Conservation (phyloP, 2,797 vertebrate genomes). For the Falco peregrinus region DNA sequence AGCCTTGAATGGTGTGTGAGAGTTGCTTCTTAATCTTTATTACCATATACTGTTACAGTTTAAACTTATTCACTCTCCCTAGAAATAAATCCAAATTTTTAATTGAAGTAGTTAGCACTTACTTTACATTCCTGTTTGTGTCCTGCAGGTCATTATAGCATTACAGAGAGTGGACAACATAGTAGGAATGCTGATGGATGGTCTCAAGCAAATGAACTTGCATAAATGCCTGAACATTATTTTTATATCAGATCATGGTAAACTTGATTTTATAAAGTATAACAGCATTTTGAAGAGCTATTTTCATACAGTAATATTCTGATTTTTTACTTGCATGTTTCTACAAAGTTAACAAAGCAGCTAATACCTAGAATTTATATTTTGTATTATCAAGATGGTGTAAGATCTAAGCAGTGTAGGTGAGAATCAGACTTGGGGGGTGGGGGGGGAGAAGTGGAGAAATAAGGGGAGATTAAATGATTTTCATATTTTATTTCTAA, state of each 20-base stretch:
- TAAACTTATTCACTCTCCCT: background rate
- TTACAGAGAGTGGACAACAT: constrained; percentile 85
- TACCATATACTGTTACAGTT: background rate
- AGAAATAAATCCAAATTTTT: background rate
- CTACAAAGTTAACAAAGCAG: background rate
- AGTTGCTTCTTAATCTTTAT: background rate
- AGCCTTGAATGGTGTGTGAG: background rate
- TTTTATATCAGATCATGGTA: constrained; percentile 95
- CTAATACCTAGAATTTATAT: background rate
- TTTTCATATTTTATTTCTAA: background rate
- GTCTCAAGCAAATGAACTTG: constrained; percentile 84
- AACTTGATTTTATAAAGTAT: constrained; percentile 21
- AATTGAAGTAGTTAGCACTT: background rate
- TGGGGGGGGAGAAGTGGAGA: background rate
- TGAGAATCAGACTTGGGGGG: background rate
- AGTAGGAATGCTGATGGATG: constrained; percentile 89
- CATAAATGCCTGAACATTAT: constrained; percentile 89
- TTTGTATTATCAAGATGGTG: background rate
- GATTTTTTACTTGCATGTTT: background rate
- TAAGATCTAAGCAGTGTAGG: background rate
- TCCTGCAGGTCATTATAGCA: constrained; percentile 83
- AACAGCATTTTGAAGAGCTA: background rate
- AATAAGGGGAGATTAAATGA: background rate
- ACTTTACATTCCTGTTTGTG: background rate
- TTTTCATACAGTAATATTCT: background rate